A percentile compares a stretch with the other conserved stretches of the same genome.
These are phyloP conservation scores for Lordiphosa clarofinis DNA, from an alignment of 1,140 invertebrate species.

Conservation along the genomic window DNA sequence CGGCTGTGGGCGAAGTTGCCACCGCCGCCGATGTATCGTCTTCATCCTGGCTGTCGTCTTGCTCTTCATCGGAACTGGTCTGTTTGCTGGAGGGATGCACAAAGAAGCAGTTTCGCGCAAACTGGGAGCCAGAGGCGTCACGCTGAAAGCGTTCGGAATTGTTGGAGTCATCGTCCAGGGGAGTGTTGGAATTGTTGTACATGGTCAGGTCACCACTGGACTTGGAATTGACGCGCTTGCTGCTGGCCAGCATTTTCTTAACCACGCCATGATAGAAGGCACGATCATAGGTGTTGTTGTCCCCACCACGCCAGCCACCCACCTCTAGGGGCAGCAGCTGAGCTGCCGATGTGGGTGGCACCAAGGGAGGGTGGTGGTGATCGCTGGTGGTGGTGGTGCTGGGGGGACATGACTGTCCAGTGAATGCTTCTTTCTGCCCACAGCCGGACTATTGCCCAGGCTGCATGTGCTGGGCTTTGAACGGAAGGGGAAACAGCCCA, in stretches of 20 bases:
- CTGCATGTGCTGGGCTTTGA: constrained; percentile 20
- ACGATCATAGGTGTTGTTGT: constrained; percentile 76
- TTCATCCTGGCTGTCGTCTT: constrained; percentile 1
- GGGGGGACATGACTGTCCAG: constrained; percentile 56
- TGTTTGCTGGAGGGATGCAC: constrained; percentile 26
- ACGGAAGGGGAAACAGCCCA: constrained; percentile 64
- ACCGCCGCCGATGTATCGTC: constrained; percentile 5
- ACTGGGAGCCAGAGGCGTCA: constrained; percentile 70
- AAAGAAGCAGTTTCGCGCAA: constrained; percentile 73
- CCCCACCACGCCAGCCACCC: constrained; percentile 17
- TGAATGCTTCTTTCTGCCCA: constrained; percentile 68
- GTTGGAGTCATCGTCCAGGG: constrained; percentile 24
- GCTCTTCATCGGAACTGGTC: constrained; percentile 5
- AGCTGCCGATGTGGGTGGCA: constrained; percentile 6
- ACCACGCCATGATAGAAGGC: constrained; percentile 68
- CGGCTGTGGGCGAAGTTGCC: constrained; percentile 1
- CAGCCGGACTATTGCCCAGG: constrained; percentile 70
- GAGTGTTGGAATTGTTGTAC: constrained; percentile 63
- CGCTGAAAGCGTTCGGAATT: constrained; percentile 57
- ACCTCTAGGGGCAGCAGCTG: constrained; percentile 9
- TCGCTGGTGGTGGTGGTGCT: constrained; percentile 1
- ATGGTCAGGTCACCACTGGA: constrained; percentile 77
- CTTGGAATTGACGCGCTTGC: constrained; percentile 69
- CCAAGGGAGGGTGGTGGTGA: not conserved
- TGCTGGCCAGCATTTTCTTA: constrained; percentile 59